Percentiles rank a stretch among this genome's conserved stretches.
Conservation (phyloP, 2,797 vertebrate genomes). For the Hapalemur alaotrensis region DNA sequence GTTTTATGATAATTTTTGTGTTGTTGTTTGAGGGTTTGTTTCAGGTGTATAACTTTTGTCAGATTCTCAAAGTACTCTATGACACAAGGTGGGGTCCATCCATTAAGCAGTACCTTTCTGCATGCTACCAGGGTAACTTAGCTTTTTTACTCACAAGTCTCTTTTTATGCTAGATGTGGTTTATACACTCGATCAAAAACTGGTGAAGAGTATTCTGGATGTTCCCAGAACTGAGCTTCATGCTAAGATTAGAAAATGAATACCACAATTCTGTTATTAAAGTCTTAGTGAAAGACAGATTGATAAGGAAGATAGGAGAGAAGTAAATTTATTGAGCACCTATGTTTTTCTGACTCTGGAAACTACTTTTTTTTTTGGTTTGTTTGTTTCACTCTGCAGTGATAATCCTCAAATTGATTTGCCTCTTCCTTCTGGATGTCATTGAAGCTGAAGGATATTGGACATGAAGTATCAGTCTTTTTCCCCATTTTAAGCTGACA, state of each 20-base stretch:
- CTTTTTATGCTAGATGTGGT: not conserved
- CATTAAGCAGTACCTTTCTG: not conserved
- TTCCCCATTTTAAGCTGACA: not conserved
- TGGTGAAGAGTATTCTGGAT: not conserved
- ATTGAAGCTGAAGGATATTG: not conserved
- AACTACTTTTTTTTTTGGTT: not conserved
- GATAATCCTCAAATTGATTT: not conserved
- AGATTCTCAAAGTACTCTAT: not conserved
- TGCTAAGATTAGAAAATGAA: not conserved
- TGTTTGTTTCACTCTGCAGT: not conserved
- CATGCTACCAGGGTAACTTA: not conserved
- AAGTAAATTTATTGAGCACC: not conserved
- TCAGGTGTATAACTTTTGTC: not conserved
- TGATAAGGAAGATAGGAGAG: not conserved
- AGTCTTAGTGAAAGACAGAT: not conserved
- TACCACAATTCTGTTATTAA: not conserved
- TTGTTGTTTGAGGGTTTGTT: not conserved
- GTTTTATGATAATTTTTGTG: not conserved
- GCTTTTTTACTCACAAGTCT: not conserved
- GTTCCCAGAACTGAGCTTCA: not conserved
- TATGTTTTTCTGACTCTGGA: not conserved
- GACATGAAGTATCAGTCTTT: not conserved
- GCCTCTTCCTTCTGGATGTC: not conserved
- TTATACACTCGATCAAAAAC: not conserved
- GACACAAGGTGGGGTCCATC: not conserved